A percentile compares a stretch with the other conserved stretches of the same genome.
These are phyloP conservation scores for Tympanoctomys barrerae DNA, from an alignment of 2,797 vertebrate species.

Conservation along the genomic window DNA sequence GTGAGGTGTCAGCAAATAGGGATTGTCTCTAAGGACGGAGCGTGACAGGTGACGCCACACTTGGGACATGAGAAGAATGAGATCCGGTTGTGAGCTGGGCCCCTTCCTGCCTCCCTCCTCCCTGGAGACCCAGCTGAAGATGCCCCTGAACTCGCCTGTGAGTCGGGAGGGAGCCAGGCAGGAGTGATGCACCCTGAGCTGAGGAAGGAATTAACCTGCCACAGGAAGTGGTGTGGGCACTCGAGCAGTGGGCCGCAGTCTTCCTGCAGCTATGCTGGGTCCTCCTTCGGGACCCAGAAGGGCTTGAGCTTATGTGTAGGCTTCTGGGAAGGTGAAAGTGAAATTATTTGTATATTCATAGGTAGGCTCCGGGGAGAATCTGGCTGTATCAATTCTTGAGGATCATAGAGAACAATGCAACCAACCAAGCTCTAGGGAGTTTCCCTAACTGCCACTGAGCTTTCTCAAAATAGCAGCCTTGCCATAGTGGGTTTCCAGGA, in stretches of 20 bases:
- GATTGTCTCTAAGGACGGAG: background rate
- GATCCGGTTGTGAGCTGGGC: background rate
- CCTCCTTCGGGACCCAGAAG: conserved; percentile 21
- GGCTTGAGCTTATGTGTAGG: background rate
- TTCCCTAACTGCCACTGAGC: background rate
- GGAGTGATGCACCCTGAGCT: background rate
- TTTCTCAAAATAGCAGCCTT: background rate
- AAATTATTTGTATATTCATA: conserved; percentile 22
- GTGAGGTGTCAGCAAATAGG: background rate
- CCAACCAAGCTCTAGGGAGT: background rate
- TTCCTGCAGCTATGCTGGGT: background rate
- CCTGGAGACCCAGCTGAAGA: background rate
- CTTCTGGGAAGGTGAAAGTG: background rate
- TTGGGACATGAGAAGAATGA: background rate
- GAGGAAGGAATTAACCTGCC: background rate
- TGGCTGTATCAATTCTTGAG: background rate
- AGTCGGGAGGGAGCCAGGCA: background rate
- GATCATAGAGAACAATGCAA: background rate
- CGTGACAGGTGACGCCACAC: background rate
- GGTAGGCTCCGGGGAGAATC: background rate
- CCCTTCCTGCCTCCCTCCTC: background rate
- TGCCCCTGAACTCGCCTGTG: background rate
- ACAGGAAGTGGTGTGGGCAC: background rate
- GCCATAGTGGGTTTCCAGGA: background rate
- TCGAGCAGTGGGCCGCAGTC: background rate